phyloP scores from a whole-genome alignment of 2,113 vertebrate species.

The Mustela lutreola region DNA sequence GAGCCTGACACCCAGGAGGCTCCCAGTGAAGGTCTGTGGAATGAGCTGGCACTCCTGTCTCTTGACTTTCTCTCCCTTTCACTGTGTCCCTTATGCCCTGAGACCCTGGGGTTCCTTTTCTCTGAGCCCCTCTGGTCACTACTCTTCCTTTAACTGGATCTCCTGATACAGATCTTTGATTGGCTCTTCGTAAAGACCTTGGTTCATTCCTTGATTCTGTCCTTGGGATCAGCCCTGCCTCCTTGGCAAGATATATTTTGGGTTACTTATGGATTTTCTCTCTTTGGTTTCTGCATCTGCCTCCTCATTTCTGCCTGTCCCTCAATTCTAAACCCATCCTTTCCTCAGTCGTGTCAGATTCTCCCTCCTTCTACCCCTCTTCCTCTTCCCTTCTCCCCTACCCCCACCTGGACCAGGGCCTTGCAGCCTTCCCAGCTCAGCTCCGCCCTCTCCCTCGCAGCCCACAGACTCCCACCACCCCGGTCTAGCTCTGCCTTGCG shows the following conservation, averaged over 20 bases:
- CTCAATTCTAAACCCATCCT: neutral
- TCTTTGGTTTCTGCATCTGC: neutral
- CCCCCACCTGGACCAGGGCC: neutral
- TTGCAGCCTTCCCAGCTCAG: neutral
- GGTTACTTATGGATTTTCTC: neutral
- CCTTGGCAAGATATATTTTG: neutral
- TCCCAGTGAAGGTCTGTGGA: neutral
- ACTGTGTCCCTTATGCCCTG: neutral
- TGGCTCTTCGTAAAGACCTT: slow-evolving; percentile 41
- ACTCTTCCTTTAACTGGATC: neutral
- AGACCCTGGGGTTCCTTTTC: neutral
- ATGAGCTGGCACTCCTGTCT: neutral
- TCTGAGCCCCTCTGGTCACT: neutral
- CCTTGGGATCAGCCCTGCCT: slow-evolving; percentile 23
- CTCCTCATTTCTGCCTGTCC: neutral
- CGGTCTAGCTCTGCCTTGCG: neutral
- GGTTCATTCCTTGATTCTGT: neutral
- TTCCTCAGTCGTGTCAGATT: neutral
- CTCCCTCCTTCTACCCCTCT: neutral
- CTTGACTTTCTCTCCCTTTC: neutral
- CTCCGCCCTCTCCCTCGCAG: neutral
- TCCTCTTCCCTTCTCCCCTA: neutral
- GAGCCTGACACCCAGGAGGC: neutral
- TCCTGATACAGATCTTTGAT: neutral
- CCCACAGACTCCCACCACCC: neutral